phyloP scores from a whole-genome alignment of 30 jellyfish, hydroid and myxozoan genomes.

The Hydra vulgaris region DNA sequence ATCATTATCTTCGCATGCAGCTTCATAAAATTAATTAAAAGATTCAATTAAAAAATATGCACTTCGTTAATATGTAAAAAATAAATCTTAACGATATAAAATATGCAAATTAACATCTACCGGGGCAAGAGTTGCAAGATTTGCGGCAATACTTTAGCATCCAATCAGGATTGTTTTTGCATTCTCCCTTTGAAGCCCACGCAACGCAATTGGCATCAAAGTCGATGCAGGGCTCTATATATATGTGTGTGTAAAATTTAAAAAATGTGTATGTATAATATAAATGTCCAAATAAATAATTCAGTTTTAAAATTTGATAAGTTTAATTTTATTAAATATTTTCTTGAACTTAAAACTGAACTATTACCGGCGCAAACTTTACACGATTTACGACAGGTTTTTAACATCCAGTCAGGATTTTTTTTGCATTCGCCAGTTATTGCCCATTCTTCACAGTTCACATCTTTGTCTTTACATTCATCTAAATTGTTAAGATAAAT shows the following conservation, averaged over 20 bases:
- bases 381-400: slow-evolving; percentile 74
- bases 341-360: too few species aligned
- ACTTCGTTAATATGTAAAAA: background rate
- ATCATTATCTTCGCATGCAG: background rate
- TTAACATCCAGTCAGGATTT: slow-evolving; percentile 86
- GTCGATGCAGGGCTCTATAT: background rate
- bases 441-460: slow-evolving; percentile 83
- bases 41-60: background rate
- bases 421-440: slow-evolving; percentile 69
- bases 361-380: slow-evolving; percentile 3
- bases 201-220: background rate
- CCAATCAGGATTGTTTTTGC: background rate
- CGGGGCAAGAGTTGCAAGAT: background rate
- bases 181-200: background rate
- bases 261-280: too few species aligned
- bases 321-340: too few species aligned
- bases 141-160: background rate
- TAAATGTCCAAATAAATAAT: too few species aligned
- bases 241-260: too few species aligned
- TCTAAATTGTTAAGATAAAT: background rate
- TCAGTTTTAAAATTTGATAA: too few species aligned
- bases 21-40: background rate
- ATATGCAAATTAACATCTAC: too few species aligned
- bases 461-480: slow-evolving; percentile 54
- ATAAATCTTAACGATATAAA: too few species aligned